These are phyloP conservation scores for Cheilosia scutellata DNA, from an alignment of 2,888 invertebrate genomes.

Conservation along the genomic window DNA sequence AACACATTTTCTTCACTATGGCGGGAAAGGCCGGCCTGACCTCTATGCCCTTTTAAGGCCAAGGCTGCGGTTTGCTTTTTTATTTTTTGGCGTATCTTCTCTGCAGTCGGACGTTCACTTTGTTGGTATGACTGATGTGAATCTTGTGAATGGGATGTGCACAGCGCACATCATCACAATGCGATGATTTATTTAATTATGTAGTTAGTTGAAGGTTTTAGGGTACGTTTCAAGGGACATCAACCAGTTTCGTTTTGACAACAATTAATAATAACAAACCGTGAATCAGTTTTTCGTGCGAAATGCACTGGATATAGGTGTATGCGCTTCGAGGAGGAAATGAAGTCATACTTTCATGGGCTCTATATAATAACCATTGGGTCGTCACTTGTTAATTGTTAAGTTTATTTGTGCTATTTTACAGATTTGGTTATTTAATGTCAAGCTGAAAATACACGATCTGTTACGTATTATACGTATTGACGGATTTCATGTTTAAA, in stretches of 20 bases:
- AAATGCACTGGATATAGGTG: neutral
- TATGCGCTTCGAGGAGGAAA: neutral
- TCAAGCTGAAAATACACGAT: too few species aligned
- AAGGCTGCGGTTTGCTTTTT: neutral
- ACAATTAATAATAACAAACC: neutral
- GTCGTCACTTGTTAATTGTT: too few species aligned
- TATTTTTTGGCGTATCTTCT: neutral
- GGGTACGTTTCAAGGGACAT: neutral
- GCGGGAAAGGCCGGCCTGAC: neutral
- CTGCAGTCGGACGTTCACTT: neutral
- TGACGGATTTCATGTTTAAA: too few species aligned
- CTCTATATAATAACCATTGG: too few species aligned
- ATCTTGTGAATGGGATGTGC: neutral
- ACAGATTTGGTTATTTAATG: too few species aligned
- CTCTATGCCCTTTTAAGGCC: neutral
- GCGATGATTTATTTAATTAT: neutral
- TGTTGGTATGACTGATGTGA: neutral
- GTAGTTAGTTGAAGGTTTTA: conserved; percentile 1
- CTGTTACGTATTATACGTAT: too few species aligned
- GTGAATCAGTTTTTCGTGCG: neutral
- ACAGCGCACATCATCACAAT: too few species aligned
- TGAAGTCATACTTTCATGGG: neutral
- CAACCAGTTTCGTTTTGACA: neutral
- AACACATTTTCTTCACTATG: neutral
- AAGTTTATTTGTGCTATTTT: too few species aligned